Conservation (phyloP, 2,113 vertebrate genomes). For the Corythoichthys intestinalis region DNA sequence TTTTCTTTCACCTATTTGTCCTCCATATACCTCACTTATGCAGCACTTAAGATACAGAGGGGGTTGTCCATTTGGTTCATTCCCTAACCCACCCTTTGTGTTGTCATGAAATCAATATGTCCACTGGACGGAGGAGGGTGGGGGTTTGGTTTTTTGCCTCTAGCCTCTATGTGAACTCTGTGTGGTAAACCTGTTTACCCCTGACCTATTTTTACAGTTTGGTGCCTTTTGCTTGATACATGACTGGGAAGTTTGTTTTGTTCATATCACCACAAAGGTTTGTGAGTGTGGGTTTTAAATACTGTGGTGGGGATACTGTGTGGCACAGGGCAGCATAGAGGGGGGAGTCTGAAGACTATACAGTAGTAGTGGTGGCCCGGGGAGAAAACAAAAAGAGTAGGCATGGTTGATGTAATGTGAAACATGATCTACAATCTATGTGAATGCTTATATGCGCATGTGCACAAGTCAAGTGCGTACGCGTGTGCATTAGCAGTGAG, state of each 20-base stretch:
- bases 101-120: slow-evolving; percentile 38
- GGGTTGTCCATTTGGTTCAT: slow-evolving; percentile 37
- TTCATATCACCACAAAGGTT: not conserved
- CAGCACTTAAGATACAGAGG: slow-evolving; percentile 22
- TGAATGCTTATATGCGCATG: slow-evolving; percentile 51
- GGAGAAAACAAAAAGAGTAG: slow-evolving; percentile 14
- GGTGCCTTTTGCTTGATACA: not conserved
- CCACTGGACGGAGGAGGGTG: slow-evolving; percentile 21
- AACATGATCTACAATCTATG: slow-evolving; percentile 63
- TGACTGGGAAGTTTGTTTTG: not conserved
- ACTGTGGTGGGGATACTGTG: not conserved
- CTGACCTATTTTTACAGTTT: not conserved
- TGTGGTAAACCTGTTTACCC: slow-evolving; percentile 14
- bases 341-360: slow-evolving; percentile 30
- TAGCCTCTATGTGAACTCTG: slow-evolving; percentile 52
- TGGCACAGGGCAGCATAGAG: slow-evolving; percentile 26
- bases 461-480: slow-evolving; percentile 36
- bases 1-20: not conserved
- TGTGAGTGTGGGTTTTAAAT: not conserved
- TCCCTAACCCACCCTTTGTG: slow-evolving; percentile 28
- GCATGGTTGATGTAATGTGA: slow-evolving; percentile 71
- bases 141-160: slow-evolving; percentile 26
- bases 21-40: slow-evolving; percentile 8
- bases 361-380: slow-evolving; percentile 37
- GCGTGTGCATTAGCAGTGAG: slow-evolving; percentile 56